These are phyloP conservation scores for Botrylloides violaceus DNA, from an alignment of 23 tunicate genomes.

Conservation along the genomic window DNA sequence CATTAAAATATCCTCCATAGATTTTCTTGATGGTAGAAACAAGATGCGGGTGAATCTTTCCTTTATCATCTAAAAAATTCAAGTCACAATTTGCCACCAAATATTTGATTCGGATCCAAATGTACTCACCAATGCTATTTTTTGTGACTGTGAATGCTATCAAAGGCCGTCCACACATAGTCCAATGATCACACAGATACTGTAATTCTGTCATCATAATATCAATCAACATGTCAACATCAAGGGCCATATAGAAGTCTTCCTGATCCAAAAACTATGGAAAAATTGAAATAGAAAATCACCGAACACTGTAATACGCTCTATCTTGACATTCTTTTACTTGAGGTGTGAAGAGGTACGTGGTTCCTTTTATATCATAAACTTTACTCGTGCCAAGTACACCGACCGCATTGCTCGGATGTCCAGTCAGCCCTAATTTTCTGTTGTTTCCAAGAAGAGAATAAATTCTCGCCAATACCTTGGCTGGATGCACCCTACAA, in stretches of 20 bases:
- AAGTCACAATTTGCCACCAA: background rate
- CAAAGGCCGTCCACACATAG: slow-evolving; percentile 80
- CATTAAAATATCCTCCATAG: slow-evolving; percentile 73
- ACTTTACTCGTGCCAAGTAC: slow-evolving; percentile 83
- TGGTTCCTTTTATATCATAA: slow-evolving; percentile 41
- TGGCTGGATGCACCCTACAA: slow-evolving; percentile 60
- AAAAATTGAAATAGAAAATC: background rate
- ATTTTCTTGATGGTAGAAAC: slow-evolving; percentile 65
- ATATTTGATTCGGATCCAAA: background rate
- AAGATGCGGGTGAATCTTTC: slow-evolving; percentile 51
- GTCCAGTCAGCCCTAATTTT: slow-evolving; percentile 61
- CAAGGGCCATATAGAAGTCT: slow-evolving; percentile 84
- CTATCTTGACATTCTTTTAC: slow-evolving; percentile 21
- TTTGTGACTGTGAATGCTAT: slow-evolving; percentile 39
- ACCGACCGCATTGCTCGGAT: slow-evolving; percentile 73
- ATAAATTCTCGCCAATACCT: slow-evolving; percentile 46
- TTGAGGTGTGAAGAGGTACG: slow-evolving; percentile 57
- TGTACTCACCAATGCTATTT: background rate
- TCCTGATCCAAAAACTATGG: slow-evolving; percentile 67
- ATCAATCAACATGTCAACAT: slow-evolving; percentile 92
- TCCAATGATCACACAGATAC: slow-evolving; percentile 67
- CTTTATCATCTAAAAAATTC: slow-evolving; percentile 39
- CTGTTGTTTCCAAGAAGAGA: slow-evolving; percentile 51
- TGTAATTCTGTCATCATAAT: slow-evolving; percentile 85
- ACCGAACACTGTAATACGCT: too few relatives aligned